phyloP scores from a whole-genome alignment of 2,113 vertebrate species.

The Jacana jacana region DNA sequence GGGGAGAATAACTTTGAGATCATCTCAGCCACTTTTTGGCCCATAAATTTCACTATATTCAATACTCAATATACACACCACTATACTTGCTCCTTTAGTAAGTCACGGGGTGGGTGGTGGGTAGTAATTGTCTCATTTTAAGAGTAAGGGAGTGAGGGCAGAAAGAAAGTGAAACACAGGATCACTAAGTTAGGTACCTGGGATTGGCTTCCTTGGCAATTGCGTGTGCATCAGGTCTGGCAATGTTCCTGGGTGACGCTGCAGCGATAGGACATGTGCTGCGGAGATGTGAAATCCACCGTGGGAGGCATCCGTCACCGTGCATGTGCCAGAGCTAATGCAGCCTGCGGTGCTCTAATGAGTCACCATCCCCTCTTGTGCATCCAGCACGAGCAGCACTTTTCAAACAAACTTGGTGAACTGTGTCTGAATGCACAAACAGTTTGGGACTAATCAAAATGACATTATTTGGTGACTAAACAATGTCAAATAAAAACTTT shows the following conservation, averaged over 20 bases:
- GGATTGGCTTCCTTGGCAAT: background rate
- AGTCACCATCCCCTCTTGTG: background rate
- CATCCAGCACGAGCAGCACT: background rate
- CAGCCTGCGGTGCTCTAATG: background rate
- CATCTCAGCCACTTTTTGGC: background rate
- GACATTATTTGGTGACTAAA: background rate
- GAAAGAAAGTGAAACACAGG: background rate
- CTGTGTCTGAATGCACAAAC: background rate
- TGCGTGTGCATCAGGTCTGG: background rate
- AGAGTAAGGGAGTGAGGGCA: background rate
- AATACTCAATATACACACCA: background rate
- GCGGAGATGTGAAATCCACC: background rate
- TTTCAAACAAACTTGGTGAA: background rate
- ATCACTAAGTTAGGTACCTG: background rate
- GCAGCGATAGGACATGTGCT: background rate
- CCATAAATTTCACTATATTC: background rate
- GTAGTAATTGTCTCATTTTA: background rate
- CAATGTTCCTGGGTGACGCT: fast-evolving
- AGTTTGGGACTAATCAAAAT: background rate
- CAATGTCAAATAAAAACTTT: background rate
- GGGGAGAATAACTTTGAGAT: background rate
- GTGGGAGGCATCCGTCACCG: background rate
- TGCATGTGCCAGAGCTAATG: background rate
- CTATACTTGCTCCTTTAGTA: background rate
- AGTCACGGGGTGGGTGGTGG: background rate